Conservation (phyloP, 2,113 vertebrate genomes). For the Laticauda laticaudata region DNA sequence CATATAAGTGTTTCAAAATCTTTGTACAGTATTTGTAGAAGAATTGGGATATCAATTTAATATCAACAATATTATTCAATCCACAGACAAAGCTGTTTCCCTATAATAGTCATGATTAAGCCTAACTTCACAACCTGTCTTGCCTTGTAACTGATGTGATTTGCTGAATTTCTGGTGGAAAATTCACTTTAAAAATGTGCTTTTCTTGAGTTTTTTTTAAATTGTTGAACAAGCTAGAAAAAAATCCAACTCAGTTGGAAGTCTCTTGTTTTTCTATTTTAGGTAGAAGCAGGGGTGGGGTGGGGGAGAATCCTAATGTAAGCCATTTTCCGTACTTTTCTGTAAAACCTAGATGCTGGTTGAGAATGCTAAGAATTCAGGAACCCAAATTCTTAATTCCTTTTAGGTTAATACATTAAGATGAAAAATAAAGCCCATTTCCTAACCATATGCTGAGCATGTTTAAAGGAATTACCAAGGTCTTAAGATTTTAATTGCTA, state of each 20-base stretch:
- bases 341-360: neutral
- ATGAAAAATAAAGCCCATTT: neutral
- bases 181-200: neutral
- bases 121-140: neutral
- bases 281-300: fast-evolving
- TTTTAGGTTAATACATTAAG: neutral
- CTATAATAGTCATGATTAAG: neutral
- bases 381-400: neutral
- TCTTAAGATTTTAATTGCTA: neutral
- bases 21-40: neutral
- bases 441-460: neutral
- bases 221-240: neutral
- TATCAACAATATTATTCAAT: neutral
- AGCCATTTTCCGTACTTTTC: neutral
- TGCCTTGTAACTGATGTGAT: neutral
- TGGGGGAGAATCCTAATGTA: neutral
- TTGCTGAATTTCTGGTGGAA: neutral
- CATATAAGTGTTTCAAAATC: constrained; percentile 35
- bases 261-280: no score
- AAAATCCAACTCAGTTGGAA: neutral
- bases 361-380: neutral
- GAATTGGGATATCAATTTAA: neutral
- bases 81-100: neutral
- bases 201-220: neutral
- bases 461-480: neutral